phyloP scores from a whole-genome alignment of 2,888 invertebrate species.

The Gymnosoma rotundatum region DNA sequence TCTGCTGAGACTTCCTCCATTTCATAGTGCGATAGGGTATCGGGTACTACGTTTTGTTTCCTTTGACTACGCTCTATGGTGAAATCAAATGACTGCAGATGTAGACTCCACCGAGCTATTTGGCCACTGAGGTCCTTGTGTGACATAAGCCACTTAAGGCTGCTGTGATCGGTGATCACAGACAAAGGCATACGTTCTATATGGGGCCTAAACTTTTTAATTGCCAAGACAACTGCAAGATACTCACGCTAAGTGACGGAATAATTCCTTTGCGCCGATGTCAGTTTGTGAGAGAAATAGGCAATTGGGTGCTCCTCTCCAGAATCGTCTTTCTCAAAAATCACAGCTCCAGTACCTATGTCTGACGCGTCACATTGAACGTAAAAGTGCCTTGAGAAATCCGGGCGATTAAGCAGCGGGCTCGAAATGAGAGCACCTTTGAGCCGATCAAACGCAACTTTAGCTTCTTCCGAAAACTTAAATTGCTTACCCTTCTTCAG shows the following conservation, averaged over 20 bases:
- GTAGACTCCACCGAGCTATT: background rate
- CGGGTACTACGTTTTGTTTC: background rate
- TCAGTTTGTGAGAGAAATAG: no score
- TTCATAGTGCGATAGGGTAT: background rate
- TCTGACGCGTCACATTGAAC: constrained; percentile 10
- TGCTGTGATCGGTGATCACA: background rate
- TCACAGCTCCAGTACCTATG: background rate
- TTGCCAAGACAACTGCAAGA: background rate
- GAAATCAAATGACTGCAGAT: background rate
- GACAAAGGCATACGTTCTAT: background rate
- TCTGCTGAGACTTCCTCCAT: background rate
- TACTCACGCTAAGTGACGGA: background rate
- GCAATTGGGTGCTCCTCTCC: background rate
- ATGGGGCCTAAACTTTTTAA: background rate
- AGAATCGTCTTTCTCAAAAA: background rate
- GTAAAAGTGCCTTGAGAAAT: background rate
- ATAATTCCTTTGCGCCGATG: constrained; percentile 1
- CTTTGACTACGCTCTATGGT: background rate
- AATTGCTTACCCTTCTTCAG: background rate
- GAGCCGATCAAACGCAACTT: background rate
- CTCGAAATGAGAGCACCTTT: background rate
- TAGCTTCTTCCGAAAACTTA: background rate
- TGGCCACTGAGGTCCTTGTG: background rate
- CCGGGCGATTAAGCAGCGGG: background rate
- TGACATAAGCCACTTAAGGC: background rate